Percentiles rank a stretch among this genome's conserved stretches.
phyloP scores from a whole-genome alignment of 2,888 invertebrate genomes.

The Boloria euphrosyne region DNA sequence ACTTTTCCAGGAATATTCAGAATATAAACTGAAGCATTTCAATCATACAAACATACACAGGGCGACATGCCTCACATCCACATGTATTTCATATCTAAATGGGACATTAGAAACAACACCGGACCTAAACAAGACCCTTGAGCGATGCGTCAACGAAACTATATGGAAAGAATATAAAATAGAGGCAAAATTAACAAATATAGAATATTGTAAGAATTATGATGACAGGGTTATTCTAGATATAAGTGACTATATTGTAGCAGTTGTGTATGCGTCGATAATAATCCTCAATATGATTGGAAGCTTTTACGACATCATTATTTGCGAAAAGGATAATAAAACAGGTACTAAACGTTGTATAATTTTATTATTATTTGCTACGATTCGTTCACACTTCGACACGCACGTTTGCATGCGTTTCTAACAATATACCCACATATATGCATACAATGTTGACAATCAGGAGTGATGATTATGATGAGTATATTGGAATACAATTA shows the following conservation, averaged over 20 bases:
- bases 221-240: constrained; percentile 52
- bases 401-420: too few relatives aligned
- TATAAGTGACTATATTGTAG: constrained; percentile 55
- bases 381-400: neutral
- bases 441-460: too few relatives aligned
- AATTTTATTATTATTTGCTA: neutral
- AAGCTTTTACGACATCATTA: constrained; percentile 55
- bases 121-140: constrained; percentile 56
- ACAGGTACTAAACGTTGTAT: constrained; percentile 48
- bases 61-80: constrained; percentile 62
- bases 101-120: constrained; percentile 41
- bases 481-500: too few relatives aligned
- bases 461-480: too few relatives aligned
- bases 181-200: constrained; percentile 53
- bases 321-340: constrained; percentile 47
- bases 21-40: constrained; percentile 62
- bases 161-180: constrained; percentile 58
- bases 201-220: constrained; percentile 60
- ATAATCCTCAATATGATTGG: constrained; percentile 60
- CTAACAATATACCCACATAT: too few relatives aligned
- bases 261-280: constrained; percentile 56
- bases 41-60: constrained; percentile 71
- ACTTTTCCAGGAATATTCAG: constrained; percentile 64
- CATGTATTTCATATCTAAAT: constrained; percentile 50
- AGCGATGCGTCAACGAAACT: constrained; percentile 63